Percentiles rank a stretch among this genome's conserved stretches.
phyloP scores from a whole-genome alignment of 2,888 invertebrate species.

The Callyntrura sp. region DNA sequence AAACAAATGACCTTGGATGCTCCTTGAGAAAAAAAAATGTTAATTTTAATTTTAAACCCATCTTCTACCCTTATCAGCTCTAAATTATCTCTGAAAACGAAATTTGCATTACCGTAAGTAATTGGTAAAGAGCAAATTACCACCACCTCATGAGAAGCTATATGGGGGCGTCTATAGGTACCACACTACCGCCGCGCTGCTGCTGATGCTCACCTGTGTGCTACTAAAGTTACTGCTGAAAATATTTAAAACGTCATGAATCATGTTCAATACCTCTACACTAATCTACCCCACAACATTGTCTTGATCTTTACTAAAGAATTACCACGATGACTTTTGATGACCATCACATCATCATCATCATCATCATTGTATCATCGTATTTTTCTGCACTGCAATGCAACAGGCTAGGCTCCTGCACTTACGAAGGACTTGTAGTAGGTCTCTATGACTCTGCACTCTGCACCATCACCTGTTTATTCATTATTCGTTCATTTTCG shows the following conservation, averaged over 20 bases:
- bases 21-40: slow-evolving; percentile 15
- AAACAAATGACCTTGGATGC: not conserved
- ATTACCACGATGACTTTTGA: not conserved
- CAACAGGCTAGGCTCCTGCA: not conserved
- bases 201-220: too few species aligned
- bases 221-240: too few species aligned
- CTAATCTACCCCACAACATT: not conserved
- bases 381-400: not conserved
- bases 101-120: not conserved
- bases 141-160: not conserved
- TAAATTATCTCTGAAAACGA: not conserved
- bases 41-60: not conserved
- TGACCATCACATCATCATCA: too few species aligned
- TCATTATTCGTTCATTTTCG: not conserved
- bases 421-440: not conserved
- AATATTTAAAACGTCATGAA: not conserved
- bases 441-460: not conserved
- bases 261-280: not conserved
- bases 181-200: too few species aligned
- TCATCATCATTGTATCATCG: not conserved
- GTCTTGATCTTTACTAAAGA: not conserved
- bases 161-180: too few species aligned
- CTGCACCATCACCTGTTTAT: not conserved
- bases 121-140: not conserved
- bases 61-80: not conserved